Base-by-base conservation (phyloP, 1,140 invertebrate species). In the Drosophila melanica region DNA sequence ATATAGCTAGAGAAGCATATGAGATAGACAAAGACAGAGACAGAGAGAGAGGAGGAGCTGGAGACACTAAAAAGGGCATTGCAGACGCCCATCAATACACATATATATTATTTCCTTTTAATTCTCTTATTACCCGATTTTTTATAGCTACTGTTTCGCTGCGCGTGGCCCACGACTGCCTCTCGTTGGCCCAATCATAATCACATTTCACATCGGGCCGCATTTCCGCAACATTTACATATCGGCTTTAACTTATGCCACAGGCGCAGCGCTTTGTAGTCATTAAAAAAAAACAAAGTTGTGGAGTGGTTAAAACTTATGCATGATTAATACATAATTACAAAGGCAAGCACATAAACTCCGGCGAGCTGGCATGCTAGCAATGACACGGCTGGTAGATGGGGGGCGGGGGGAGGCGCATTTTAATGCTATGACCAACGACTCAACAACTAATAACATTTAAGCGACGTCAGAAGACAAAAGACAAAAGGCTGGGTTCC, bases 251-350 rank as follows among this genome's bases (percentile, higher is more conserved):
- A 35, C 33, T 86, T 65, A 79, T 89, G 76, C 68, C 67, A 39
- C 45, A 63, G 8, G 58, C 45, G 37, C 63, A 60, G 39, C 65
- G 41, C 8, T 39, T 47, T 33, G 16, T 10, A 42, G 62, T 11
- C 54, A 74, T 55, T 66, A 73, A 30, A 60, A 35, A 44, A 45
- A 73, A 30, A 60, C 20, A 44, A 45, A 55, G 14, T 63, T 47
- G 23, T 37, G 30, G 39, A 37, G 64, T 10, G 10, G 53, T 77
- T 84, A 65, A 66, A 90, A 77, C 79, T 89, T 87, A 89, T 87
- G 84, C 84, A 89, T 89, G 84, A 89, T 89, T 89, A 89, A 89
- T 89, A 84, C 79, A 77, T 89, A 89, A 89, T 89, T 89, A 89
- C 80, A 71, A 90, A 89, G 85, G 48, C 80, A 89, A 89, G 90